These are phyloP conservation scores for Stenurella melanura DNA, from an alignment of 2,888 invertebrate species.

Conservation along the genomic window DNA sequence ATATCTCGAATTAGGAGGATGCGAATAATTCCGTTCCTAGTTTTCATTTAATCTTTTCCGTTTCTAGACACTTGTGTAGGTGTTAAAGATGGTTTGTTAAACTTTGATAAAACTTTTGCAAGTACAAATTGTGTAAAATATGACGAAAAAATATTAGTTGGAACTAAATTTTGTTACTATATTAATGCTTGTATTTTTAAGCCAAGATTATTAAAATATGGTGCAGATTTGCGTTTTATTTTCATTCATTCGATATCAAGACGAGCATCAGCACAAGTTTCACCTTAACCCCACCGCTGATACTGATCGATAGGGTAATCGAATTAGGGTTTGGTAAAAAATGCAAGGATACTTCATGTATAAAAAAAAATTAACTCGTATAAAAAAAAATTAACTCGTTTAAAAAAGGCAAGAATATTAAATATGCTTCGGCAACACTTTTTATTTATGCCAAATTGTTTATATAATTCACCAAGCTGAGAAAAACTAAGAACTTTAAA, in stretches of 20 bases:
- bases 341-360: too few relatives aligned
- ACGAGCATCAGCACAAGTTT: too few relatives aligned
- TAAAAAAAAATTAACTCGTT: too few relatives aligned
- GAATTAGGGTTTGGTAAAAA: too few relatives aligned
- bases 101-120: conserved; percentile 38
- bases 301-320: too few relatives aligned
- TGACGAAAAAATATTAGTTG: conserved; percentile 27
- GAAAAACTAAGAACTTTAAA: too few relatives aligned
- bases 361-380: too few relatives aligned
- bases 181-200: conserved; percentile 41
- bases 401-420: too few relatives aligned
- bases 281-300: too few relatives aligned
- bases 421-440: too few relatives aligned
- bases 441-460: too few relatives aligned
- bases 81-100: conserved; percentile 1
- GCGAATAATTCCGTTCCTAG: neutral
- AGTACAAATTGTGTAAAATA: conserved; percentile 37
- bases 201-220: conserved; percentile 37
- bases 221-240: conserved; percentile 23
- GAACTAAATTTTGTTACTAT: conserved; percentile 40
- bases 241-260: neutral
- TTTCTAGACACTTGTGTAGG: conserved; percentile 13
- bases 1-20: neutral
- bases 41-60: neutral
- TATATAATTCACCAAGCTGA: too few relatives aligned